Evolutionary conservation across 1,140 invertebrate species (phyloP), one percentile per base, ranked within the genome.

Genomic region (Theocolax elegans): DNA sequence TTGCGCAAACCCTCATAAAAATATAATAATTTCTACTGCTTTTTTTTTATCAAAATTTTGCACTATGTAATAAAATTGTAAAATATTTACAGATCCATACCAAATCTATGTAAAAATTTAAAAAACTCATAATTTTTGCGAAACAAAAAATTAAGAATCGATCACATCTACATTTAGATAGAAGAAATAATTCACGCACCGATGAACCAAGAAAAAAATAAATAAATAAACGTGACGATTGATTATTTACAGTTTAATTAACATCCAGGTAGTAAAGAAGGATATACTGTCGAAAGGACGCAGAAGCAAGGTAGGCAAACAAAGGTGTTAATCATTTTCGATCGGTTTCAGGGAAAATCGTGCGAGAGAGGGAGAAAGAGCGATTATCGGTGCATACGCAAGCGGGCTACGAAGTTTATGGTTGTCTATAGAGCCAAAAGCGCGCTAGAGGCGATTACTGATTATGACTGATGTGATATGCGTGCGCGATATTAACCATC

Each of bases 401-500:
- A 62, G 38, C 25, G 42, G 62, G 27, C 46, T 42, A 46, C 51
- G 19, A 75, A 76, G 75, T 78, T 75, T 71, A 76, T 76, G 67
- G 73, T 78, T 64, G 71, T 56, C 59, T 56, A 42, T 46, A 35
- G 38, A 38, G 12, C 23, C 48, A 27, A 63, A 51, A 53, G 42
- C 29, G 51, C 27, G 15, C n/a, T 35, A 35, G 56, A 53, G 42
- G 54, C 49, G 72, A 59, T 65, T 64, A 63, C 58, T 78, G 80
- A 83, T 82, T 81, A 83, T 79, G 79, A 81, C 71, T 72, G 81
- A 83, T 80, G 78, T 74, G 80, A 81, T 81, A 82, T 82, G 78
- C 77, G 76, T 77, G 74, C 75, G 58, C 76, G 77, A 80, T 81
- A 81, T 80, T 79, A 73, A 6, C 71, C 56, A 31, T 56, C 49